Conservation (phyloP, 2,113 vertebrate species). For the Atherinomorus stipes region DNA sequence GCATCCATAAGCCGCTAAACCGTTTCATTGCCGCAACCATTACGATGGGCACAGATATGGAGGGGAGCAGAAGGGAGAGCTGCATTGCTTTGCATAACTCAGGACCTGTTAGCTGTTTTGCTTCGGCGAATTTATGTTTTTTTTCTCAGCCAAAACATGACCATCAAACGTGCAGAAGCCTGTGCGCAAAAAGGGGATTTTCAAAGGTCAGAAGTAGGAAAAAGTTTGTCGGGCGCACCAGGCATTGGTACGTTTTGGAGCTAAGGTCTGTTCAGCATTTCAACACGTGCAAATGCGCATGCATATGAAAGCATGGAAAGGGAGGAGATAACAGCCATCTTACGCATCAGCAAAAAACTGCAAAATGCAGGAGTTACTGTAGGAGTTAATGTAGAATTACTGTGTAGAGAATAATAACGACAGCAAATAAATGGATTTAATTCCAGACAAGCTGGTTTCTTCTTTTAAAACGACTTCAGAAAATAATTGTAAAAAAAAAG, state of each 20-base stretch:
- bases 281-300: conserved; percentile 31
- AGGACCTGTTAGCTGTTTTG: conserved; percentile 47
- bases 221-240: conserved; percentile 32
- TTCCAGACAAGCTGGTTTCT: not conserved
- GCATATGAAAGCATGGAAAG: conserved; percentile 42
- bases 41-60: conserved; percentile 47
- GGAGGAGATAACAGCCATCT: conserved; percentile 9
- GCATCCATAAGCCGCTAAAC: not conserved
- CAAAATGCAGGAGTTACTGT: not conserved
- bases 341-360: conserved; percentile 8
- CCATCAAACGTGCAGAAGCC: not conserved
- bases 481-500: too few relatives aligned
- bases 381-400: too few relatives aligned
- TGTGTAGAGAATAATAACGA: not conserved
- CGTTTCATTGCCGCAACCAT: conserved; percentile 64
- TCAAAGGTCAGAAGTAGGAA: conserved; percentile 2
- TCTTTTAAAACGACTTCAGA: too few relatives aligned
- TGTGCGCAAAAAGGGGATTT: not conserved
- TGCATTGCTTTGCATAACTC: conserved; percentile 82
- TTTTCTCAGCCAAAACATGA: not conserved
- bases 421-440: too few relatives aligned
- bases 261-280: conserved; percentile 11
- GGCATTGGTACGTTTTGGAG: conserved; percentile 28
- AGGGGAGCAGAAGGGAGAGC: conserved; percentile 57
- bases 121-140: conserved; percentile 21